Percentiles rank a stretch among this genome's conserved stretches.
These are phyloP conservation scores for Jacana jacana DNA, from an alignment of 2,113 vertebrate species.

Conservation along the genomic window DNA sequence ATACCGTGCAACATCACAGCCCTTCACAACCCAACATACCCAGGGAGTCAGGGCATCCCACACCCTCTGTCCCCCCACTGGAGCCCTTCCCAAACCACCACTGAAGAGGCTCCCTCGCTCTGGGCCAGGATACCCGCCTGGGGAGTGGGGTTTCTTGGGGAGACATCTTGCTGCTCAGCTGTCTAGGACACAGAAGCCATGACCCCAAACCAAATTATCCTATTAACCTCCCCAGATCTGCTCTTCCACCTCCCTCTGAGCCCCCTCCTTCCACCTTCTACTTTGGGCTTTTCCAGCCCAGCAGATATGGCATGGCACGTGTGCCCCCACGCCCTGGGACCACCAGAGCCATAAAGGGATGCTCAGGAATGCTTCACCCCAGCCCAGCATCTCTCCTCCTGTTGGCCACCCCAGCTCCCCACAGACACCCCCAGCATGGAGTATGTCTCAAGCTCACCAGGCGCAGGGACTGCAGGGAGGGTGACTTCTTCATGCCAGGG, in stretches of 20 bases:
- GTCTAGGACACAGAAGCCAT: background rate
- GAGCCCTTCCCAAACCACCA: background rate
- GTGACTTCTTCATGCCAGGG: slow-evolving; percentile 79
- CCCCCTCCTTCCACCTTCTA: background rate
- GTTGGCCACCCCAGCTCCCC: fast-evolving
- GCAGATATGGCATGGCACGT: background rate
- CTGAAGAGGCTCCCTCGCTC: background rate
- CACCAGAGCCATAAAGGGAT: background rate
- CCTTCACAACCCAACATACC: fast-evolving
- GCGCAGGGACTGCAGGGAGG: slow-evolving; percentile 86
- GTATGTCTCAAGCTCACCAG: slow-evolving; percentile 76
- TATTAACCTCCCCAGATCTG: background rate
- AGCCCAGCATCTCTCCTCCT: background rate
- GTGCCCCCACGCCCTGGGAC: fast-evolving
- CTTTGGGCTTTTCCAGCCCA: background rate
- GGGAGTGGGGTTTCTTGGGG: background rate
- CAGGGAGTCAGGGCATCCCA: fast-evolving
- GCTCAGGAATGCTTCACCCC: background rate
- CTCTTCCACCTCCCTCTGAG: fast-evolving
- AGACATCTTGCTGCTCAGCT: background rate
- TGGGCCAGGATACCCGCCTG: fast-evolving
- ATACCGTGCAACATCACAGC: fast-evolving
- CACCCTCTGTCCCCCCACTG: fast-evolving
- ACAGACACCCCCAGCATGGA: too few relatives aligned
- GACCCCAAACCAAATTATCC: background rate